Evolutionary conservation across 2,113 vertebrate genomes (phyloP).

Genomic region (Rhizomys pruinosus): DNA sequence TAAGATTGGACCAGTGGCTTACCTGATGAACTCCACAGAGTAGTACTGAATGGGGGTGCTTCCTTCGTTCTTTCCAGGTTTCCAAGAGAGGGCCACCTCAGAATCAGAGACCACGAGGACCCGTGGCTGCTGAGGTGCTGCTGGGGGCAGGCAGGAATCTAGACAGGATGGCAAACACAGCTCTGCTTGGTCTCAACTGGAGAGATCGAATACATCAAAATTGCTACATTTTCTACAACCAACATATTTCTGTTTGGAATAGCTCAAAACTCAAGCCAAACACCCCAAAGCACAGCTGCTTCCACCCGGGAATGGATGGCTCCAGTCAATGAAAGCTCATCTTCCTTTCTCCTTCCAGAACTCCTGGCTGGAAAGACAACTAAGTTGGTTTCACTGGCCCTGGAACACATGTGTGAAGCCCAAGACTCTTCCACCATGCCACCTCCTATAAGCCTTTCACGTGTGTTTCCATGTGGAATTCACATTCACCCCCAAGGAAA

Average conservation of each 20-base stretch:
- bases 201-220: not conserved
- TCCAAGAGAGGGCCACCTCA: constrained; percentile 96
- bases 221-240: not conserved
- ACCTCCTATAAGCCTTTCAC: not conserved
- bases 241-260: not conserved
- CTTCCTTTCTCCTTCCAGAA: not conserved
- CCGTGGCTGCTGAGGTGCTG: constrained; percentile 89
- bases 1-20: constrained; percentile 60
- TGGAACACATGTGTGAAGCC: not conserved
- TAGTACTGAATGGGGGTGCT: constrained; percentile 92
- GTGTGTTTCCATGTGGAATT: not conserved
- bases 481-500: not conserved
- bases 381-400: not conserved
- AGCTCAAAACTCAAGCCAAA: constrained; percentile 10
- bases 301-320: rapidly evolving
- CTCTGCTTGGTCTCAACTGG: not conserved
- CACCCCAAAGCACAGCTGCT: not conserved
- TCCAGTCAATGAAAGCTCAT: not conserved
- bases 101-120: constrained; percentile 93
- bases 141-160: constrained; percentile 94
- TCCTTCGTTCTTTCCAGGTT: constrained; percentile 89
- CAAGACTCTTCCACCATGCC: not conserved
- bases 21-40: constrained; percentile 95
- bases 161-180: constrained; percentile 59
- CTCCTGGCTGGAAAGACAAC: not conserved